phyloP scores from a whole-genome alignment of 35 echinoderm and acorn worm genomes.

The Eucidaris tribuloides region DNA sequence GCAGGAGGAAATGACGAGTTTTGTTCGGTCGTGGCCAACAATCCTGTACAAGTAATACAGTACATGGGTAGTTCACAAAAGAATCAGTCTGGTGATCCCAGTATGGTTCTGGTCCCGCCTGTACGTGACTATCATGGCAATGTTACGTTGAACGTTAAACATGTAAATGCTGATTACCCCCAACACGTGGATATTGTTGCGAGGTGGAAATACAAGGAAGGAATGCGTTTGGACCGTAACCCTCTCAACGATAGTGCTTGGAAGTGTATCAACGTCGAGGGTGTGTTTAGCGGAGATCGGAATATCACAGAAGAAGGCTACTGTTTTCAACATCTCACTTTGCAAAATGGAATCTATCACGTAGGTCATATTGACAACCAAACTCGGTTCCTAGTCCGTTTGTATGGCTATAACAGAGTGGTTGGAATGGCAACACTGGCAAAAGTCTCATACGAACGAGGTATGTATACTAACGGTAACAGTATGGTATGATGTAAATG shows the following conservation, averaged over 20 bases:
- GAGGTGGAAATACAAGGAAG: neutral
- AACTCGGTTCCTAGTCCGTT: neutral
- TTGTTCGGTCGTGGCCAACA: neutral
- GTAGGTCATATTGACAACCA: neutral
- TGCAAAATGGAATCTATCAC: neutral
- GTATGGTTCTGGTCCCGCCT: neutral
- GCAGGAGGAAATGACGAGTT: neutral
- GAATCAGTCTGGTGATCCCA: neutral
- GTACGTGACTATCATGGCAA: neutral
- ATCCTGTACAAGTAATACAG: neutral
- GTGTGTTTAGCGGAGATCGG: neutral
- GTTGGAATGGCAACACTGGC: neutral
- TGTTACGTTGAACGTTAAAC: neutral
- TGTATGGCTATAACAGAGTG: neutral
- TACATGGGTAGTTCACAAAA: neutral
- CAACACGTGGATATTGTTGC: slow-evolving; percentile 2
- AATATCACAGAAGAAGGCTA: neutral
- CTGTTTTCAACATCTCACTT: neutral
- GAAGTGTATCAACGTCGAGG: neutral
- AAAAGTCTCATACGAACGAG: neutral
- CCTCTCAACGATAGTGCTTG: neutral
- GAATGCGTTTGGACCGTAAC: neutral
- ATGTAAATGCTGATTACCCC: neutral
- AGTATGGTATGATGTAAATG: too few species aligned
- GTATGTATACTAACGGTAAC: too few species aligned